Base-by-base conservation (phyloP, 2,888 invertebrate genomes). In the Acleris holmiana region DNA sequence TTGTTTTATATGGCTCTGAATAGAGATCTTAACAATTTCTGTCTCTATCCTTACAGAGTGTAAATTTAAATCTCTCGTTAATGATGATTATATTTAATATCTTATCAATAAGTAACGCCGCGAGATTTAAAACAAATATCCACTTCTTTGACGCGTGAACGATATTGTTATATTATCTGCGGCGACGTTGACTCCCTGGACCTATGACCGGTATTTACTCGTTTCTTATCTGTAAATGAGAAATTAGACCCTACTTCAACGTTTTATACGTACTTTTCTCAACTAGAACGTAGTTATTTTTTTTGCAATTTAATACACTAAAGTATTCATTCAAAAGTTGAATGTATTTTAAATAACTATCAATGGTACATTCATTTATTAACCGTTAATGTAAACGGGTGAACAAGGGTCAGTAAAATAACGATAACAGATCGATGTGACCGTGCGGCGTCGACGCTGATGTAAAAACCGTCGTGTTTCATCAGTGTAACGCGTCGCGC, bases 181-280 rank as follows among this genome's bases (percentile, higher is more conserved):
- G 17, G 69, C 72, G 72, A 62, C 68, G 80, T 69, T 77, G 79
- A 71, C 80, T 73, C 78, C 78, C 67, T 83, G 86, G 89, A 88
- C 89, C 79, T 79, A 72, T 84, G 88, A 82, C 89, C 88, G 78
- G 89, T 83, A 81, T 85, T 85, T 85, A 85, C 87, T 88, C 77
- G 86, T 76, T 78, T 80, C 77, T 70, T 84, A 85, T 85, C 85
- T 88, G 85, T 85, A 80, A 13, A 86, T 85, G 89, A 89, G 82
- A 82, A 75, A 75, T 80, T 78, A 73, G 83, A 84, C 86, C 84
- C 46, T 47, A 35, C 46, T 40, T 29, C 19, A 17, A 44, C 17
- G 44, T 17, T 44, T 44, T 35, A 18, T n/a, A 18, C 35, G 35
- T 13, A 40, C 47, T 47, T n/a, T 35, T 13, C 35, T 44, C 44